Base-by-base conservation (phyloP, 2,888 invertebrate species). In the Polietes domitor region DNA sequence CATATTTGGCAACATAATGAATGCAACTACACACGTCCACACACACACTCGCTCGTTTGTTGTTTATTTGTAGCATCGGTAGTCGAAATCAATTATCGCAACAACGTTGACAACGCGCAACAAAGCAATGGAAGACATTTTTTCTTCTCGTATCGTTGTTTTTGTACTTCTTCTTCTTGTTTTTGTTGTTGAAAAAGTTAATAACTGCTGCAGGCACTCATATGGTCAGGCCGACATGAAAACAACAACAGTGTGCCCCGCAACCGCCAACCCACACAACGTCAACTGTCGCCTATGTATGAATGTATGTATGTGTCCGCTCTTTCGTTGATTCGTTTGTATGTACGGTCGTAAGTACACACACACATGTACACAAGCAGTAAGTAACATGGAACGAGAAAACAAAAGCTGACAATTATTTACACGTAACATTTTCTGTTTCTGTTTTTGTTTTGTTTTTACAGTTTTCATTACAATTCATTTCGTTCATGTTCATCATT, bases 61-160 rank as follows among this genome's bases (percentile, higher is more conserved):
- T 43, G 68, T 68, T 43, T 24, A 68, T 68, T 43, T 68, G 43
- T 68, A 41, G 37, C 41, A 41, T 65, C 65, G 41, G 65, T 65
- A 68, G 68, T 68, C 68, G 28, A 43, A 68, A 68, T 68, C 68
- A 68, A 68, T 68, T 68, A 68, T 68, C 68, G 43, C 28, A 43
- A 21, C 41, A 43, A 43, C 68, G 41, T 63, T 65, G 65, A 65
- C 65, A 65, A 65, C 41, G 10, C 41, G 10, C 41, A 65, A 65
- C 41, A 65, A 21, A 41, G 68, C 68, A 68, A 41, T 24, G 68
- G 68, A 12, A 68, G 43, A 68, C 58, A 58, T 58, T 58, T 55
- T 65, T 19, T 17, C 15, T 61, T 32, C 32, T 61, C 15, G 28
- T 26, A 2, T n/a, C 9, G 6, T 9, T 12, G 6, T 37, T 61